Evolutionary conservation across 2,797 vertebrate genomes (phyloP), one percentile per base, ranked within the genome.

Genomic region (Tokudaia muenninki): DNA sequence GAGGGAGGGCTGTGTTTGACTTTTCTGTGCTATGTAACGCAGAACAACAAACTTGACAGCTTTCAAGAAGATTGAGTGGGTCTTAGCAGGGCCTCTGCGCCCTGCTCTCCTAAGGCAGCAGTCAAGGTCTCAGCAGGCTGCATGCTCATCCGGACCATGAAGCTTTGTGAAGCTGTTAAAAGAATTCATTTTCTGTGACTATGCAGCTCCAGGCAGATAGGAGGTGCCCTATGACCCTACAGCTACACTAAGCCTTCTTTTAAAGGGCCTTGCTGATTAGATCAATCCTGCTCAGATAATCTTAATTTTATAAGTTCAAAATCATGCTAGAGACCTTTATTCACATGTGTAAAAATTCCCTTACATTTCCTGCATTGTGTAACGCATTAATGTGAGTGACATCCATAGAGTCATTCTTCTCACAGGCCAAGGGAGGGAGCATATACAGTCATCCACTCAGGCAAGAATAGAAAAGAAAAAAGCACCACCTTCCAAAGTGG

Each of bases 231-330:
- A 12, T 88, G 75, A 93, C 26, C 59, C 93, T n/a, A 47, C 6
- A 17, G 57, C 80, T 87, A 50, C 31, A 19, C n/a, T 80, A 82
- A 87, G 4, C 14, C 24, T 41, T 93, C 29, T 67, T 93, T 87
- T 37, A 92, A 94, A 70, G 29, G 34, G 9, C 5, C 87, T 61
- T 16, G 16, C 44, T 14, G 12, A 29, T 65, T 57, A 96, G 12
- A 26, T 47, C 24, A 80, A 47, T 50, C 4, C 57, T 72, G 37
- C n/a, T 34, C 65, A 78, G 12, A 90, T 55, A 70, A 87, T 88
- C 22, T 90, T 29, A 44, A 70, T 95, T 81, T 90, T 52, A 72
- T 87, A 61, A 81, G 95, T 26, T 80, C 82, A 75, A 86, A 92
- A 19, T 87, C 86, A 94, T 77, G 63, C n/a, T 84, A 88, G 21